phyloP scores from a whole-genome alignment of 2,113 vertebrate species.

The Lasiurus cinereus region DNA sequence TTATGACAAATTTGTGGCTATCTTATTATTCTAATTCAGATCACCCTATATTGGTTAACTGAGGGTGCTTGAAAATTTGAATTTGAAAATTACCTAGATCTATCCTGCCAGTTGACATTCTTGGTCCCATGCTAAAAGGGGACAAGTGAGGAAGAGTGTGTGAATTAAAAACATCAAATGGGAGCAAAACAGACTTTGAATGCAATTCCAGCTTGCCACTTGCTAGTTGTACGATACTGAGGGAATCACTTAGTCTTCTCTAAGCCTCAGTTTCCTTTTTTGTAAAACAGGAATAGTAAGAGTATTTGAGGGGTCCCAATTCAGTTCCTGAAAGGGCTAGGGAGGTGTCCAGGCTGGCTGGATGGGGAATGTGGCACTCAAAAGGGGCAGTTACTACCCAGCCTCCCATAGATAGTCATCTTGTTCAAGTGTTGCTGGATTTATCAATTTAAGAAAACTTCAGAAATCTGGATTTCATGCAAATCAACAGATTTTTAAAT shows the following conservation, averaged over 20 bases:
- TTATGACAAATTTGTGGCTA: not conserved
- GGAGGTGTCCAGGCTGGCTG: not conserved
- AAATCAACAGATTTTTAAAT: slow-evolving; percentile 22
- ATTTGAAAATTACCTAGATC: not conserved
- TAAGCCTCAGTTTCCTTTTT: not conserved
- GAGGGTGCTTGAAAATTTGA: too few relatives aligned
- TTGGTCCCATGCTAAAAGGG: not conserved
- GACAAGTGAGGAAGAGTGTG: not conserved
- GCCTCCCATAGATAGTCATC: too few relatives aligned
- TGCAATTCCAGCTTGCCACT: not conserved
- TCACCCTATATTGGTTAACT: not conserved
- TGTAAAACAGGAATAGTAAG: not conserved
- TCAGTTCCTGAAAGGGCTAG: not conserved
- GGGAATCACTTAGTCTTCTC: not conserved
- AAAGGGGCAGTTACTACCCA: too few relatives aligned
- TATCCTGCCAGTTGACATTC: not conserved
- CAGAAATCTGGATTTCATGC: not conserved
- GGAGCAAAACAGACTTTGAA: not conserved
- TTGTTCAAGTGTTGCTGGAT: not conserved
- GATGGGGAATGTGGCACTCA: not conserved
- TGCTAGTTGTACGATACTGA: not conserved
- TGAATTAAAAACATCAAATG: not conserved
- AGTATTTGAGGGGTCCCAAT: not conserved
- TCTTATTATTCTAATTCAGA: not conserved
- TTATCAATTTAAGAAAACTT: not conserved